Conservation (phyloP, 2,888 invertebrate genomes). For the Pteria penguin region DNA sequence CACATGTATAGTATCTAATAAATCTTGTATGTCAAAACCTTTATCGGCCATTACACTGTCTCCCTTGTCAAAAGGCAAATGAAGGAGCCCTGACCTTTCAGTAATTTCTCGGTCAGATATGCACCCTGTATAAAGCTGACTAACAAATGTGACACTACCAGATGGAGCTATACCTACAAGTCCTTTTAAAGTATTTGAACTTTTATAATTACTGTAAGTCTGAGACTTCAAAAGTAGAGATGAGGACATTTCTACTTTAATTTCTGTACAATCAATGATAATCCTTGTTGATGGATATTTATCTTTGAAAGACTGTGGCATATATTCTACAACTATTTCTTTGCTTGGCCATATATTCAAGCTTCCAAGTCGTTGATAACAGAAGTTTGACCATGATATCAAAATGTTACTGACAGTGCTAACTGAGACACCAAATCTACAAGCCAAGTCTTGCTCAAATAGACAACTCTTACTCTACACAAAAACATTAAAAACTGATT, state of each 20-base stretch:
- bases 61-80: too few species aligned
- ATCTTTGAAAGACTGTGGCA: too few species aligned
- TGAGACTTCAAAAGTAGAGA: conserved; percentile 24
- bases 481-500: conserved; percentile 44
- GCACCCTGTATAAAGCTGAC: neutral
- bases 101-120: conserved; percentile 18
- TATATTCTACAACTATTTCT: too few species aligned
- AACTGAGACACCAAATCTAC: conserved; percentile 27
- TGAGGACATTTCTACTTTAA: conserved; percentile 37
- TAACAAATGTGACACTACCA: neutral
- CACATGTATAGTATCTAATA: conserved; percentile 9
- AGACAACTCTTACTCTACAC: conserved; percentile 38
- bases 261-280: too few species aligned
- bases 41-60: neutral
- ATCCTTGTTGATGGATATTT: too few species aligned
- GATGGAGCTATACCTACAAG: neutral
- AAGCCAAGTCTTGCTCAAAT: too few species aligned
- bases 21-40: too few species aligned
- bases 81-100: neutral
- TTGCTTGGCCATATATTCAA: too few species aligned
- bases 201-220: conserved; percentile 37
- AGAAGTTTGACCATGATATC: too few species aligned
- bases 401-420: too few species aligned
- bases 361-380: too few species aligned
- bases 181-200: conserved; percentile 14